Conservation (phyloP, 2,113 vertebrate genomes). For the Calyptomena viridis region DNA sequence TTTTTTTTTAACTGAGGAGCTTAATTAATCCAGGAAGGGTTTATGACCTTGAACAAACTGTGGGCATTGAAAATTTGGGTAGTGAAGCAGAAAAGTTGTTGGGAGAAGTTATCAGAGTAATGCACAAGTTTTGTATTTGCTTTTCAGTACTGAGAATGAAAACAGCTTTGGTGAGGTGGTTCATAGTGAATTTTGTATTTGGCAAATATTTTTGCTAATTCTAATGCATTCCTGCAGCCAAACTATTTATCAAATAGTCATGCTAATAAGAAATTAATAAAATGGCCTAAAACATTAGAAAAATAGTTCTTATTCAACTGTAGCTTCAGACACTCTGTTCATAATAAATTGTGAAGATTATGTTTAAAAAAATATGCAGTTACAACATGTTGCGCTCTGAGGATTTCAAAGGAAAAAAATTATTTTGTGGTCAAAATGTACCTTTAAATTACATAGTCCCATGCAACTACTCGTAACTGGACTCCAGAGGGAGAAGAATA, state of each 20-base stretch:
- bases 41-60: constrained; percentile 68
- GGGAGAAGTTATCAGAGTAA: constrained; percentile 50
- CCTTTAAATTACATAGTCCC: neutral
- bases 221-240: neutral
- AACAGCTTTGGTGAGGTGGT: neutral
- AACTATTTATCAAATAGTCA: neutral
- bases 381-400: neutral
- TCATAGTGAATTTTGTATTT: neutral
- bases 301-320: neutral
- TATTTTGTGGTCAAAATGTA: neutral
- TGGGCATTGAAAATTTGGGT: constrained; percentile 63
- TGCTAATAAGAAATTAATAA: neutral
- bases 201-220: constrained; percentile 1
- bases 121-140: constrained; percentile 18
- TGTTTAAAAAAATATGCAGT: neutral
- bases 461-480: neutral
- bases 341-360: neutral
- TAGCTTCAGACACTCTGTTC: neutral
- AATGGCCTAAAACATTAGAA: neutral
- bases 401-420: neutral
- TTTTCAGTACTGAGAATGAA: neutral
- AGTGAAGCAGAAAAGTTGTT: constrained; percentile 63
- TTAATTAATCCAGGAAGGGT: constrained; percentile 70
- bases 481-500: constrained; percentile 6
- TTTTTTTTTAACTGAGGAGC: neutral